A percentile compares a stretch with the other conserved stretches of the same genome.
Conservation (phyloP, 2,113 vertebrate species). For the Epinephelus fuscoguttatus region DNA sequence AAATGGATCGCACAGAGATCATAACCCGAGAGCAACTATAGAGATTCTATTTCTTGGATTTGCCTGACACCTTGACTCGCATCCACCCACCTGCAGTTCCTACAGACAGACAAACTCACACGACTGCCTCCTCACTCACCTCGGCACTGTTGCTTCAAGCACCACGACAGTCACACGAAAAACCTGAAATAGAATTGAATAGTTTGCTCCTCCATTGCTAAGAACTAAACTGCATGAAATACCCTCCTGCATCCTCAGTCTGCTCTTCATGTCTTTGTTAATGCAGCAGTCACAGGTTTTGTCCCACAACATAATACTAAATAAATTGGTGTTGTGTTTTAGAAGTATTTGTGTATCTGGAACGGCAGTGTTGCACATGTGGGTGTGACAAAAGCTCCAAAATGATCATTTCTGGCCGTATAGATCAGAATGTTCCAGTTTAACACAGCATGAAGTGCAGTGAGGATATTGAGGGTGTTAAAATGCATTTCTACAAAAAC, state of each 20-base stretch:
- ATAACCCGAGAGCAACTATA: conserved; percentile 40
- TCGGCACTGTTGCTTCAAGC: conserved; percentile 23
- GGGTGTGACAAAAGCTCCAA: neutral
- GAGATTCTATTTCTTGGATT: conserved; percentile 53
- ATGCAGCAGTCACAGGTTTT: neutral
- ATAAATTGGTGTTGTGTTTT: neutral
- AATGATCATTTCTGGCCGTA: fast-evolving
- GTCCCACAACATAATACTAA: neutral
- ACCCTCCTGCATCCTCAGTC: conserved; percentile 25
- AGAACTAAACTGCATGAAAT: conserved; percentile 20
- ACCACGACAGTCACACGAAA: conserved; percentile 39
- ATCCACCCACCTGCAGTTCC: conserved; percentile 41
- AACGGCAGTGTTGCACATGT: too few species aligned
- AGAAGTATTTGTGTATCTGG: neutral
- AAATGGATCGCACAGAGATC: conserved; percentile 15
- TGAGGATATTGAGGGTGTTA: conserved; percentile 34
- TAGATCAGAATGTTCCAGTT: neutral
- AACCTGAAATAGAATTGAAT: conserved; percentile 60
- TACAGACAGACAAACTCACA: conserved; percentile 23
- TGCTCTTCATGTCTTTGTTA: conserved; percentile 14
- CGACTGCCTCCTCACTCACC: conserved; percentile 23
- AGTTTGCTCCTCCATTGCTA: conserved; percentile 47
- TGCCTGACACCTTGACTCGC: conserved; percentile 44
- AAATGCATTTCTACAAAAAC: conserved; percentile 17
- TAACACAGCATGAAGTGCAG: neutral